Percentiles rank a stretch among this genome's conserved stretches.
phyloP scores from a whole-genome alignment of 2,797 vertebrate species.

The Lepus oiostolus region DNA sequence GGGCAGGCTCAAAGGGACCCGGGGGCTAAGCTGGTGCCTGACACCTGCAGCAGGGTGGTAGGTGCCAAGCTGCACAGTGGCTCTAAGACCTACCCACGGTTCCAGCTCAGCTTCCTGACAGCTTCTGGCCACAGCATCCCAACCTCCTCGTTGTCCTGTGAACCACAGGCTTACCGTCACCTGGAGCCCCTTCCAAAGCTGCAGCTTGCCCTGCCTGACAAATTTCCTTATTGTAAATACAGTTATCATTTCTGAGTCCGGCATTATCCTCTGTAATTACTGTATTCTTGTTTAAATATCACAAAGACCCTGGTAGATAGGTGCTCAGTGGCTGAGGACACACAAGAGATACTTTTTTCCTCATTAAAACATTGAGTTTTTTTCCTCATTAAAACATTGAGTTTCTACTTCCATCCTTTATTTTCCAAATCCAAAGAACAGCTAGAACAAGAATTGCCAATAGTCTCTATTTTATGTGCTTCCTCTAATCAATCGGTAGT shows the following conservation, averaged over 20 bases:
- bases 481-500: not conserved
- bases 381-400: not conserved
- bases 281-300: not conserved
- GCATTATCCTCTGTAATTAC: not conserved
- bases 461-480: not conserved
- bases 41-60: accelerated
- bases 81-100: too few species aligned
- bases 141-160: not conserved
- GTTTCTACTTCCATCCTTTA: not conserved
- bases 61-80: not conserved
- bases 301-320: not conserved
- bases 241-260: not conserved
- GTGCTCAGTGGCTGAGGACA: not conserved
- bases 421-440: not conserved
- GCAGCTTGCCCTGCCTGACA: not conserved
- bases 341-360: not conserved
- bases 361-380: not conserved
- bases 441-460: not conserved
- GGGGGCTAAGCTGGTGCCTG: not conserved
- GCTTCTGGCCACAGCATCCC: not conserved
- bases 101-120: not conserved
- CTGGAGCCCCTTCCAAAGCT: not conserved
- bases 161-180: not conserved
- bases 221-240: not conserved
- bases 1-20: not conserved